Conservation (phyloP, 2,113 vertebrate species). For the Psophia crepitans region DNA sequence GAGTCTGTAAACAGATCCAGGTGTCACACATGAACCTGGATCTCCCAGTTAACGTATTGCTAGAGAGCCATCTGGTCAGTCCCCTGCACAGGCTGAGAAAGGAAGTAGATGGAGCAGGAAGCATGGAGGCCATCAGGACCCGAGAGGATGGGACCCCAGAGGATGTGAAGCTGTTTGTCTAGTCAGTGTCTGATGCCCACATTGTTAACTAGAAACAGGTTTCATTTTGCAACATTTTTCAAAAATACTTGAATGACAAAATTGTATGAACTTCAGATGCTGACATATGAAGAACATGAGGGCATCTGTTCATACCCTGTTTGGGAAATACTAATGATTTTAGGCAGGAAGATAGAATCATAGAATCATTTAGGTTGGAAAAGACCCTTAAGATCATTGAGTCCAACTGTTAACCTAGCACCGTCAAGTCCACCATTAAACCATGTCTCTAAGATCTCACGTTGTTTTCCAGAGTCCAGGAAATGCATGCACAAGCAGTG, state of each 20-base stretch:
- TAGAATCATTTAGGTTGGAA: not conserved
- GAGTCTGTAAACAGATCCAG: not conserved
- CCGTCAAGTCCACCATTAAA: not conserved
- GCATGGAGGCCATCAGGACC: not conserved
- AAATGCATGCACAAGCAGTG: not conserved
- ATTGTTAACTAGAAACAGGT: not conserved
- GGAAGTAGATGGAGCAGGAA: not conserved
- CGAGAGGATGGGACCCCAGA: not conserved
- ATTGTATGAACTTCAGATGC: not conserved
- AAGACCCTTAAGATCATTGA: no score
- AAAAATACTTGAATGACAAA: not conserved
- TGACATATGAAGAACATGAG: not conserved
- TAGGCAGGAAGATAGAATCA: not conserved
- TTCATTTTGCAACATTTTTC: not conserved
- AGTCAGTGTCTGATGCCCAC: not conserved
- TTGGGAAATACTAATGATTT: not conserved
- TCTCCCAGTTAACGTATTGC: not conserved
- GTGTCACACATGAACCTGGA: not conserved
- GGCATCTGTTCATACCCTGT: not conserved
- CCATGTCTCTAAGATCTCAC: not conserved
- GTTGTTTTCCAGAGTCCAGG: not conserved
- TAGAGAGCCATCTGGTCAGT: not conserved
- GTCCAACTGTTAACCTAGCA: not conserved
- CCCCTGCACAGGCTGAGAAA: not conserved
- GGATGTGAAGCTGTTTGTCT: not conserved